Evolutionary conservation across 2,797 vertebrate genomes (phyloP).

Genomic region (Tokudaia muenninki): DNA sequence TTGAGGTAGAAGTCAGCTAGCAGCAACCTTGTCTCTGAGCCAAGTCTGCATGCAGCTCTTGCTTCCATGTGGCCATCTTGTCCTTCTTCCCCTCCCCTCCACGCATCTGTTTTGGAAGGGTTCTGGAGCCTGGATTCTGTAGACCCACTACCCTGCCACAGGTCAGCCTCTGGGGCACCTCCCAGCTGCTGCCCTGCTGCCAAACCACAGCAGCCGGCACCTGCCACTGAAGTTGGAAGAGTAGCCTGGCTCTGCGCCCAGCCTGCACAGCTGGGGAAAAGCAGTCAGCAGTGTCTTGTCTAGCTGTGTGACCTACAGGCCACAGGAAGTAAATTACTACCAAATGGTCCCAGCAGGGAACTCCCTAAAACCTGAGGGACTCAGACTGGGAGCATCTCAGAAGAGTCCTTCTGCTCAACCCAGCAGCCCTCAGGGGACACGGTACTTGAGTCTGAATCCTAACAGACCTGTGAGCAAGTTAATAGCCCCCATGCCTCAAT

Average conservation of each 20-base stretch:
- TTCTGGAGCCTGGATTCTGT: neutral
- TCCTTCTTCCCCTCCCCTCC: neutral
- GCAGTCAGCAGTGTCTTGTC: slow-evolving; percentile 62
- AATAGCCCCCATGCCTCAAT: neutral
- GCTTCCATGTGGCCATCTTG: accelerated
- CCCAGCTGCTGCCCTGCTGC: slow-evolving; percentile 73
- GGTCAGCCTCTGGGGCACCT: slow-evolving; percentile 74
- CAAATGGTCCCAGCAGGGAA: slow-evolving; percentile 18
- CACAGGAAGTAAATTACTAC: neutral
- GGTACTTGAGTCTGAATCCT: neutral
- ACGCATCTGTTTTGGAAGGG: neutral
- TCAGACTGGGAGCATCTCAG: neutral
- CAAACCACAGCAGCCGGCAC: slow-evolving; percentile 77
- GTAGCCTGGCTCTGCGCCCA: slow-evolving; percentile 69
- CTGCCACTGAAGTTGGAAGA: slow-evolving; percentile 56
- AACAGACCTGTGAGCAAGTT: neutral
- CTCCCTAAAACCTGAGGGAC: neutral
- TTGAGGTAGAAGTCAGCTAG: too few species aligned
- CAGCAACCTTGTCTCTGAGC: accelerated
- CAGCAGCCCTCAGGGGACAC: neutral
- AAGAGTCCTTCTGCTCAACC: neutral
- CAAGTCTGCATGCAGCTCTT: accelerated
- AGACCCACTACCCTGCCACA: neutral
- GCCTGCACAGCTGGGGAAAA: slow-evolving; percentile 61
- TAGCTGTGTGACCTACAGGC: slow-evolving; percentile 20